These are phyloP conservation scores for Enteromius fasciolatus DNA, from an alignment of 2,797 vertebrate genomes.

Conservation along the genomic window DNA sequence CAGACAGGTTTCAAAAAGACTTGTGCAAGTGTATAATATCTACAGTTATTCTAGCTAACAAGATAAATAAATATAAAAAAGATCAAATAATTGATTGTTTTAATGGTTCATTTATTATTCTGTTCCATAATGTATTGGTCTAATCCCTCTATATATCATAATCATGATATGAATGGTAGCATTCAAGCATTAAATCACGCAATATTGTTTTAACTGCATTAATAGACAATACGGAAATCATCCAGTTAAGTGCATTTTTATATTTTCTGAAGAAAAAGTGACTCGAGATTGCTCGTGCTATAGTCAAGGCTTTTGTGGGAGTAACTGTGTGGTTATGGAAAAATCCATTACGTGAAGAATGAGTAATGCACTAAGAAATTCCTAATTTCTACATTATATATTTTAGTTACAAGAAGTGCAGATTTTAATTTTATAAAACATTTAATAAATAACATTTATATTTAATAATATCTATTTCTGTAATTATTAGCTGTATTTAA, in stretches of 20 bases:
- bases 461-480: neutral
- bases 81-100: neutral
- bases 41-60: neutral
- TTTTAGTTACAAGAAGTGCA: neutral
- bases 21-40: neutral
- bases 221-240: neutral
- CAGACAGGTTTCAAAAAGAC: neutral
- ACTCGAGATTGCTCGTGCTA: neutral
- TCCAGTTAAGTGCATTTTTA: neutral
- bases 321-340: neutral
- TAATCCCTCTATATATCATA: neutral
- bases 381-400: neutral
- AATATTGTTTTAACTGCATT: neutral
- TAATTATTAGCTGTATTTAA: neutral
- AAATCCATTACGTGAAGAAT: neutral
- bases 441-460: neutral
- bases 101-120: neutral
- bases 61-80: neutral
- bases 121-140: neutral
- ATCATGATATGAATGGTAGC: neutral
- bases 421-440: neutral
- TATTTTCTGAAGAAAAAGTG: neutral
- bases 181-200: neutral
- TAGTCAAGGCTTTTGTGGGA: neutral
- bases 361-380: neutral